Percentiles rank a stretch among this genome's conserved stretches.
phyloP scores from a whole-genome alignment of 1,140 invertebrate genomes.

The Megathymus violae region DNA sequence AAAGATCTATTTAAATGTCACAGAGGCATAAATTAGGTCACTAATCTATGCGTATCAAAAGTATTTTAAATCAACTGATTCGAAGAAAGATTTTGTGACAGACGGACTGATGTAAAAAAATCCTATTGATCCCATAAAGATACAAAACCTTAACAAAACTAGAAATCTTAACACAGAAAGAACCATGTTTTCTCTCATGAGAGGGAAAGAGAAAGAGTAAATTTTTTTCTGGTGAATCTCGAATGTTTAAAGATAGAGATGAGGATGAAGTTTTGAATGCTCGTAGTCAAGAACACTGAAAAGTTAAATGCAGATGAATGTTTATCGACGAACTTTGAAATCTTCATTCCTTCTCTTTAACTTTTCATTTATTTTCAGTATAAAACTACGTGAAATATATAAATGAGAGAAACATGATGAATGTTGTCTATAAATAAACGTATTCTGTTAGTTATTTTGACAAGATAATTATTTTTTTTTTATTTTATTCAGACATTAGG shows the following conservation, averaged over 20 bases:
- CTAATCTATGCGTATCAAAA: too few species aligned
- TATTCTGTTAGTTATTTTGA: too few species aligned
- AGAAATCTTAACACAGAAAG: too few species aligned
- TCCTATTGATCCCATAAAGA: too few species aligned
- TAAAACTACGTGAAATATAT: neutral
- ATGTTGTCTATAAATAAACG: neutral
- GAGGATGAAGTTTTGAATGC: constrained; percentile 40
- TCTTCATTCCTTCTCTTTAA: constrained; percentile 27
- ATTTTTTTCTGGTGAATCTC: constrained; percentile 39
- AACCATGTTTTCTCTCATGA: neutral
- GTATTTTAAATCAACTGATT: too few species aligned
- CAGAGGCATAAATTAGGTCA: too few species aligned
- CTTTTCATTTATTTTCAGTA: constrained; percentile 10
- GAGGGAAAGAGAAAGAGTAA: neutral
- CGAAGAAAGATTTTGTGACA: too few species aligned
- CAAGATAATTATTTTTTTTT: too few species aligned
- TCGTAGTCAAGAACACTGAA: constrained; percentile 39
- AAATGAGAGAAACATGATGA: neutral
- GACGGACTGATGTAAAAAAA: too few species aligned
- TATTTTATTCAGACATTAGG: too few species aligned
- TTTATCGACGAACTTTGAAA: constrained; percentile 38
- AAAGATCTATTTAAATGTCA: too few species aligned
- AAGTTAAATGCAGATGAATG: constrained; percentile 40
- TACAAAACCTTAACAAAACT: too few species aligned
- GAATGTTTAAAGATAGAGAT: constrained; percentile 40